These are phyloP conservation scores for Dasypolia templi DNA, from an alignment of 2,888 invertebrate species.

Conservation along the genomic window DNA sequence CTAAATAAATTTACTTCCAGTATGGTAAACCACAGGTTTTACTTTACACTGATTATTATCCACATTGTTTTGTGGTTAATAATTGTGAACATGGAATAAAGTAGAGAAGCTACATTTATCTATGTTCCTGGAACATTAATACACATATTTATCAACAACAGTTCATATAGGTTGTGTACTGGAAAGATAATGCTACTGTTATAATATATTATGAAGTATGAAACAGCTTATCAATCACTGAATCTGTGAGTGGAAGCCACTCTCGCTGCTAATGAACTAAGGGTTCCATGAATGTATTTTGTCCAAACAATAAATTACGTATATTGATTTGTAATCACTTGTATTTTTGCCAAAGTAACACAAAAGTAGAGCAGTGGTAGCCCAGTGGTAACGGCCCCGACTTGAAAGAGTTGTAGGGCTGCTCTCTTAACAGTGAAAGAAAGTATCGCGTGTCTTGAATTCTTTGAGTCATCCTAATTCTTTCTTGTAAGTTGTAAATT, in stretches of 20 bases:
- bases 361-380: too few relatives aligned
- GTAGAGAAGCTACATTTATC: background rate
- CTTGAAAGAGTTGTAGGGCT: too few relatives aligned
- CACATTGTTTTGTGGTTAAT: background rate
- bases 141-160: slow-evolving; percentile 11
- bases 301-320: background rate
- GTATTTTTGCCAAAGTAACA: background rate
- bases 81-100: slow-evolving; percentile 4
- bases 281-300: background rate
- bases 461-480: background rate
- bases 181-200: slow-evolving; percentile 33
- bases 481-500: slow-evolving; percentile 10
- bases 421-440: too few relatives aligned
- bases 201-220: slow-evolving; percentile 11
- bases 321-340: background rate
- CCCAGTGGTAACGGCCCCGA: too few relatives aligned
- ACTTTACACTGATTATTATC: background rate
- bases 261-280: background rate
- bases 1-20: background rate
- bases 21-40: slow-evolving; percentile 1
- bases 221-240: slow-evolving; percentile 34
- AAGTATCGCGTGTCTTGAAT: background rate
- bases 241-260: slow-evolving; percentile 4
- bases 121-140: slow-evolving; percentile 7
- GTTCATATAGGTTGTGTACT: slow-evolving; percentile 35